Percentiles rank a stretch among this genome's conserved stretches.
Conservation (phyloP, 2,888 invertebrate species). For the Sclerodermus sp. region DNA sequence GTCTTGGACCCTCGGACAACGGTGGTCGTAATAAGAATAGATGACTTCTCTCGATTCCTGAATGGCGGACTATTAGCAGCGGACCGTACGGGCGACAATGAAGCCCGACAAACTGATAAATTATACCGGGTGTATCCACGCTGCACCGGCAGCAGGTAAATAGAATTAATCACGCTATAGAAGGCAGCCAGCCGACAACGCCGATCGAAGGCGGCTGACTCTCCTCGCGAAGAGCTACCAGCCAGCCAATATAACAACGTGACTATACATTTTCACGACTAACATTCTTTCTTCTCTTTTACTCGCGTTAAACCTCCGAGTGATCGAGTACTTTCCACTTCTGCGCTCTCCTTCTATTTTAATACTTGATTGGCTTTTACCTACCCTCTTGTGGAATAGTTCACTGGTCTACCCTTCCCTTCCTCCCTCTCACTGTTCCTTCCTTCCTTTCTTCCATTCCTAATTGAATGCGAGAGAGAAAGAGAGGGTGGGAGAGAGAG, state of each 20-base stretch:
- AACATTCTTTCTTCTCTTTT: too few relatives aligned
- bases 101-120: slow-evolving; percentile 42
- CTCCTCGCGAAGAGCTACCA: slow-evolving; percentile 27
- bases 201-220: neutral
- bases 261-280: slow-evolving; percentile 36
- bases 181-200: neutral
- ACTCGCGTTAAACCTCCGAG: too few relatives aligned
- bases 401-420: too few relatives aligned
- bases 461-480: too few relatives aligned
- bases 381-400: too few relatives aligned
- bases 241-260: slow-evolving; percentile 46
- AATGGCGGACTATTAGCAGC: slow-evolving; percentile 40
- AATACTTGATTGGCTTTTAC: too few relatives aligned
- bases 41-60: slow-evolving; percentile 36
- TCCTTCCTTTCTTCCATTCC: too few relatives aligned
- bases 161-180: slow-evolving; percentile 45
- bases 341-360: too few relatives aligned
- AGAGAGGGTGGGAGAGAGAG: too few relatives aligned
- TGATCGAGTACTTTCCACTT: too few relatives aligned
- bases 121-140: slow-evolving; percentile 26
- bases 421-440: too few relatives aligned
- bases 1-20: slow-evolving; percentile 34
- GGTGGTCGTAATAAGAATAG: slow-evolving; percentile 38
- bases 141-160: slow-evolving; percentile 42
- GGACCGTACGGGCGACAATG: slow-evolving; percentile 35